Conservation (phyloP, 2,797 vertebrate species). For the Garrulus glandarius region DNA sequence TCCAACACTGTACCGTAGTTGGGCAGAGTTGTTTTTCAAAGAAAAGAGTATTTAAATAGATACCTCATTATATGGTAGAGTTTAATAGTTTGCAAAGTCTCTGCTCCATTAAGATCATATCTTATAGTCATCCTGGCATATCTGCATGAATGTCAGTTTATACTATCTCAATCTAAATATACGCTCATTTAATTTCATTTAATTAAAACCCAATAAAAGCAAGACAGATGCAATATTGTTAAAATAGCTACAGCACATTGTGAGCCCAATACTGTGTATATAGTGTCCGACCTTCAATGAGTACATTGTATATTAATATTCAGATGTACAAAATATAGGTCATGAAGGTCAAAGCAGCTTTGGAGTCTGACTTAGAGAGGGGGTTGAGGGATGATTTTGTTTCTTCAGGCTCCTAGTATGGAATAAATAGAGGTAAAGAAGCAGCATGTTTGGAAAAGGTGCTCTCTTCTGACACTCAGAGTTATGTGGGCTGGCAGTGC, state of each 20-base stretch:
- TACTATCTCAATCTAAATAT: constrained; percentile 71
- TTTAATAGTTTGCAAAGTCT: constrained; percentile 62
- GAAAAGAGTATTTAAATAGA: constrained; percentile 41
- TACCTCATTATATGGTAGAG: constrained; percentile 50
- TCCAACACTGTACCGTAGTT: neutral
- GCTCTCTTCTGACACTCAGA: neutral
- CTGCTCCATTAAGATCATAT: constrained; percentile 62
- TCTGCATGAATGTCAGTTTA: constrained; percentile 52
- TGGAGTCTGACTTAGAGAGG: neutral
- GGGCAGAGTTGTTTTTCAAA: constrained; percentile 30
- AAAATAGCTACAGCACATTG: constrained; percentile 67
- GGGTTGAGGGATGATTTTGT: neutral
- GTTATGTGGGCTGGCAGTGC: neutral
- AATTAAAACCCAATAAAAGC: constrained; percentile 78
- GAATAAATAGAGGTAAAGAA: constrained; percentile 19
- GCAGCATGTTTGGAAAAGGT: constrained; percentile 18
- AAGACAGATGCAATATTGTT: constrained; percentile 72
- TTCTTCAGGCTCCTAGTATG: neutral
- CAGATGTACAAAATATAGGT: neutral
- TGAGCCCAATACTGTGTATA: neutral
- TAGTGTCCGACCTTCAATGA: neutral
- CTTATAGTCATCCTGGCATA: constrained; percentile 41
- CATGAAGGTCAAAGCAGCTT: neutral
- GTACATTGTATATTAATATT: constrained; percentile 1
- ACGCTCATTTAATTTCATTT: constrained; percentile 74